A percentile compares a stretch with the other conserved stretches of the same genome.
Evolutionary conservation across 2,113 vertebrate genomes (phyloP).

Genomic region (Labeo catla): DNA sequence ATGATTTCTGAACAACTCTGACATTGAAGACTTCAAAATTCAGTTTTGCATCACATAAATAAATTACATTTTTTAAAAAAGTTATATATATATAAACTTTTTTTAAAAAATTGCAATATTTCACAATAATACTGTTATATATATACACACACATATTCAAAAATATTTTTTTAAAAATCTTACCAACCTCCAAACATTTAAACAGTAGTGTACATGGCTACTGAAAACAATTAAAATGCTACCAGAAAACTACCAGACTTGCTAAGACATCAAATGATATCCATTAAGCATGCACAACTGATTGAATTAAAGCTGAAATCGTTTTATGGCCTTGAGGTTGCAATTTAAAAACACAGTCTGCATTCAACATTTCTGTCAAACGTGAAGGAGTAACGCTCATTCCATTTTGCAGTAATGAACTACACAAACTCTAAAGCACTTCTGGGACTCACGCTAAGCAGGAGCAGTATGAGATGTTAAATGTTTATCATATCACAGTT

Average conservation of each 20-base stretch:
- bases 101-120: too few relatives aligned
- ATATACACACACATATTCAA: too few relatives aligned
- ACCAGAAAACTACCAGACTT: neutral
- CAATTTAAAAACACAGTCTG: neutral
- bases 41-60: too few relatives aligned
- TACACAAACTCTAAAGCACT: conserved; percentile 2
- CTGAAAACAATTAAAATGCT: neutral
- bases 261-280: neutral
- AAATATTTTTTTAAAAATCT: too few relatives aligned
- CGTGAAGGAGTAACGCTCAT: neutral
- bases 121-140: too few relatives aligned
- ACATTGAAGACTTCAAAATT: too few relatives aligned
- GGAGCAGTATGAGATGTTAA: neutral
- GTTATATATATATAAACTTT: too few relatives aligned
- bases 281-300: neutral
- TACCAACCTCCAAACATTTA: neutral
- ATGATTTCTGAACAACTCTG: too few relatives aligned
- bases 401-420: neutral
- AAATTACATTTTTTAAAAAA: too few relatives aligned
- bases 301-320: neutral
- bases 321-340: neutral
- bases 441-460: neutral
- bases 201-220: neutral
- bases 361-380: neutral
- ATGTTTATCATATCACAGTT: neutral